phyloP scores from a whole-genome alignment of 92 coral and sea anemone species.

The Epizoanthus illoricatus region DNA sequence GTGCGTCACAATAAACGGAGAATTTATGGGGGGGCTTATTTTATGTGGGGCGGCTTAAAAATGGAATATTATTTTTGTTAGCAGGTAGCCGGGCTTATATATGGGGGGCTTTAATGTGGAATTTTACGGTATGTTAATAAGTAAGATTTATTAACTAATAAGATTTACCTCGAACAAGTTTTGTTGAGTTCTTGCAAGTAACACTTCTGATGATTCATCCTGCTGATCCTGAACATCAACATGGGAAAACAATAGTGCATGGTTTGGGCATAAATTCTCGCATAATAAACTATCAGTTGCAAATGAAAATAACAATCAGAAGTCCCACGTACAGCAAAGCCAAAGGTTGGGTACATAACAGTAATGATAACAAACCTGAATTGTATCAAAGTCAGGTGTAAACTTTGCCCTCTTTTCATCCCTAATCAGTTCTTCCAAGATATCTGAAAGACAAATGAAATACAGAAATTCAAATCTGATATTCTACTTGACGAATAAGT shows the following conservation, averaged over 20 bases:
- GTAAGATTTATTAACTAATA: not conserved
- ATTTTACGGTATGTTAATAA: not conserved
- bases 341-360: not conserved
- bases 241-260: not conserved
- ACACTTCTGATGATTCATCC: slow-evolving; percentile 94
- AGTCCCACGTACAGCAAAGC: too few species aligned
- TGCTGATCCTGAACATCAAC: slow-evolving; percentile 69
- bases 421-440: slow-evolving; percentile 79
- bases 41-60: too few species aligned
- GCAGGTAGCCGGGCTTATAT: too few species aligned
- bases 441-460: slow-evolving; percentile 46
- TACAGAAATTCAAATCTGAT: not conserved
- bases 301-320: too few species aligned
- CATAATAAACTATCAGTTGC: too few species aligned
- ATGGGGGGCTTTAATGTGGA: too few species aligned
- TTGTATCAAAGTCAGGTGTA: slow-evolving; percentile 81
- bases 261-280: too few species aligned
- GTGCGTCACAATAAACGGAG: too few species aligned
- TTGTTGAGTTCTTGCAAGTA: slow-evolving; percentile 88
- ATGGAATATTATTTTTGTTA: too few species aligned
- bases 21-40: too few species aligned
- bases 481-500: not conserved
- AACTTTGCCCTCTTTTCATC: slow-evolving; percentile 92
- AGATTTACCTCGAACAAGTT: slow-evolving; percentile 77
- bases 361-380: slow-evolving; percentile 91